Percentiles rank a stretch among this genome's conserved stretches.
Conservation (phyloP, 2,113 vertebrate genomes). For the Campylorhamphus procurvoides region DNA sequence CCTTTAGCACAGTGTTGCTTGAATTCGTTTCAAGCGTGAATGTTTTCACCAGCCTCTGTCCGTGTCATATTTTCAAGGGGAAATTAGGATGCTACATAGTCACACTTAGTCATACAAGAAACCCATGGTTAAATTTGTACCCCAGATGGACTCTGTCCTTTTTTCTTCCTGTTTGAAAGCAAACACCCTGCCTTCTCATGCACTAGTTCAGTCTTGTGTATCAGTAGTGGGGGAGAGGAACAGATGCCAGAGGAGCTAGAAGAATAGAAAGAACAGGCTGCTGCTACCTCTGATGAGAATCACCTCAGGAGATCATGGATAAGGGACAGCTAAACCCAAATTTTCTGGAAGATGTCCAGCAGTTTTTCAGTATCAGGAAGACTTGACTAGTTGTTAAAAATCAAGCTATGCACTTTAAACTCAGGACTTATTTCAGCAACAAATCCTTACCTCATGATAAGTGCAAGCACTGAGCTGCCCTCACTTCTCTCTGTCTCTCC, state of each 20-base stretch:
- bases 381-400: neutral
- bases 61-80: neutral
- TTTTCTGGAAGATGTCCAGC: neutral
- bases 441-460: neutral
- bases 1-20: neutral
- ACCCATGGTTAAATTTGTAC: neutral
- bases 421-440: neutral
- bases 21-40: conserved; percentile 14
- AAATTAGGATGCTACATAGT: neutral
- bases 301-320: neutral
- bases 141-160: conserved; percentile 22
- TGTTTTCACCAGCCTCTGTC: neutral
- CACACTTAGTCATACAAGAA: neutral
- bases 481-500: neutral
- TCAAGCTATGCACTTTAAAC: neutral
- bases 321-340: neutral
- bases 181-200: conserved; percentile 36
- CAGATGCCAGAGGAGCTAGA: conserved; percentile 16
- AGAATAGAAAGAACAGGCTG: neutral
- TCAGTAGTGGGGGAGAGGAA: neutral
- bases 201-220: neutral
- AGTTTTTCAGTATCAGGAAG: neutral
- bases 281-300: neutral
- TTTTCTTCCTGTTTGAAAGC: conserved; percentile 48
- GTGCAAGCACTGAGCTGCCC: neutral